Evolutionary conservation across 2,797 vertebrate genomes (phyloP), one percentile per base, ranked within the genome.

Genomic region (Neosilurus hyrtlii): DNA sequence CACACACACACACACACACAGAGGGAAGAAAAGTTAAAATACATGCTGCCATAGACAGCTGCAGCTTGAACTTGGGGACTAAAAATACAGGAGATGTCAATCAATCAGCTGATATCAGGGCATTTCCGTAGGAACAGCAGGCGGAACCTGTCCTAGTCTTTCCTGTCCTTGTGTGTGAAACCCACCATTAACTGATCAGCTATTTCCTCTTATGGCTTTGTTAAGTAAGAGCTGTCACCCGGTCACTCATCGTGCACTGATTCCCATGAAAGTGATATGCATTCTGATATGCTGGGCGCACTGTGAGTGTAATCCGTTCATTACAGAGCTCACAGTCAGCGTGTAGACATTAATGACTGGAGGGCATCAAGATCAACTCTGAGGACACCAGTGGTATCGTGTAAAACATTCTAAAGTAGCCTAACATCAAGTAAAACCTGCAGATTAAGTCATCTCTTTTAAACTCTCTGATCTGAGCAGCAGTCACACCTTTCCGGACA

Each of bases 51-150:
- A 83, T 79, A 87, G 87, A 87, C 87, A 89, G 86, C 86, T 87
- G 87, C 87, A 84, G 83, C 85, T 91, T 93, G 90, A 92, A 93
- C 88, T 54, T 61, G 87, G 87, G 87, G 87, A 82, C 84, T 83
- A 83, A 91, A 93, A 94, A 85, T 90, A 91, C 84, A 91, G 81
- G 89, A 90, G 84, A n/a, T 89, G 89, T 90, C 91, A 90, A 87
- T 92, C 90, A 91, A 88, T 88, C 86, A 77, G 24, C 49, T 77
- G 78, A 81, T 79, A 85, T 87, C 70, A 84, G n/a, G 26, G 7
- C 88, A 79, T 86, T 71, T 82, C 77, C 57, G 14, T 12, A 37
- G 81, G 76, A 84, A 88, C 63, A 79, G 77, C 73, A 83, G 84
- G 85, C 71, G 85, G 66, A 90, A 86, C 87, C 61, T 67, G 82